Conservation (phyloP, 1,140 invertebrate species). For the Riptortus pedestris region DNA sequence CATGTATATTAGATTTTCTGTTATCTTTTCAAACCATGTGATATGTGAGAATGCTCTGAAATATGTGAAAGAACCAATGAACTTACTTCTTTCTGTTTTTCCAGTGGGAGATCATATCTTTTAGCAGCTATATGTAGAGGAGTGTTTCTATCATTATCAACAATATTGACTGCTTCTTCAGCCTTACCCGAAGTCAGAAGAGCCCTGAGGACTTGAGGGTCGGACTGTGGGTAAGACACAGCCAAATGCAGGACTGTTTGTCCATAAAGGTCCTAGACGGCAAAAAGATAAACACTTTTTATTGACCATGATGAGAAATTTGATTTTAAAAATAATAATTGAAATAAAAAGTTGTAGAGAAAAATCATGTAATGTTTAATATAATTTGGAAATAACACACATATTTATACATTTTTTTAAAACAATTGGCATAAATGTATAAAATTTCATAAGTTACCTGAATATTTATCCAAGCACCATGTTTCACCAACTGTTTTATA, state of each 20-base stretch:
- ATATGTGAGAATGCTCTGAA: too few relatives aligned
- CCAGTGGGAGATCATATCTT: neutral
- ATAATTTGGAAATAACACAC: too few relatives aligned
- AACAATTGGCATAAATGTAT: too few relatives aligned
- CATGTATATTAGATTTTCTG: too few relatives aligned
- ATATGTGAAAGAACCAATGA: too few relatives aligned
- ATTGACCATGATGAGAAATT: too few relatives aligned
- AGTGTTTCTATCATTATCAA: neutral
- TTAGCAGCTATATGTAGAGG: neutral
- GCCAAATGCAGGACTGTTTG: constrained; percentile 3
- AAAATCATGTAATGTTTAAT: too few relatives aligned
- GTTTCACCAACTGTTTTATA: neutral
- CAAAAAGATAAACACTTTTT: too few relatives aligned
- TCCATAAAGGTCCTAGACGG: neutral
- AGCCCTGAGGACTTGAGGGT: neutral
- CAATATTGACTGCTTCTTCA: neutral
- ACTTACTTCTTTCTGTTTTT: constrained; percentile 1
- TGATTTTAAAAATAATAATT: too few relatives aligned
- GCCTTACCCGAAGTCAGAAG: neutral
- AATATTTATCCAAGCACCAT: neutral
- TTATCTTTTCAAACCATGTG: too few relatives aligned
- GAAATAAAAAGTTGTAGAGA: too few relatives aligned
- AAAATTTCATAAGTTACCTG: constrained; percentile 3
- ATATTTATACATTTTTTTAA: too few relatives aligned
- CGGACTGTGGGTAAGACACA: neutral